Base-by-base conservation (phyloP, 2,113 vertebrate genomes). In the Leptobrachium ailaonicum region DNA sequence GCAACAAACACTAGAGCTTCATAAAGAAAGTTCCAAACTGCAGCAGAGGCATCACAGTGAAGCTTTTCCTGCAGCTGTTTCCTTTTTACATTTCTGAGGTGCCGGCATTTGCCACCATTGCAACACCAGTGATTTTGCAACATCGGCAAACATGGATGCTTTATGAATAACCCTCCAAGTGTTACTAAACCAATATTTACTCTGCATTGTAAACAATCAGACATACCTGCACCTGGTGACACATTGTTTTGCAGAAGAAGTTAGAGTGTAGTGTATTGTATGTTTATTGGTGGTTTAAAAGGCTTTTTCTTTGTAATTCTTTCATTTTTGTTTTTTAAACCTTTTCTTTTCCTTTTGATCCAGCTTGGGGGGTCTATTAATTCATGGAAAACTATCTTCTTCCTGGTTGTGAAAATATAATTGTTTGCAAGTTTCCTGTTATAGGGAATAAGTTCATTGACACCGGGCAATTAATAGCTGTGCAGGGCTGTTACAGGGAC, bases 371-470 rank as follows among this genome's bases (percentile, higher is more conserved):
- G 79, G 79, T 81, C 72, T 66, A 53, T 75, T 62, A 62, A 81
- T 50, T 66, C 73, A 50, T 58, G 67, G 71, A 20, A 80, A 68
- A 74, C 71, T 62, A 67, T 67, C 45, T 66, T 54, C 64, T 54
- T 75, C 79, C 66, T 69, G 71, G 64, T 81, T 69, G 71, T 81
- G 79, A 81, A 81, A 75, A 79, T 75, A 81, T 81, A 81, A 74
- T 81, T 69, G 78, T 74, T 80, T 58, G 79, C 79, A 81, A 68
- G 54, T 81, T 81, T 81, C 79, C 79, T 75, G 79, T 69, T 75
- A 9, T 62, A 75, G 41, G 79, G 56, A 69, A 81, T 75, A 81
- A 62, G 72, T 75, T 74, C 63, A 74, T 74, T 68, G 79, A 74
- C 79, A 69, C 64, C 20, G 67, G 69, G 79, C 54, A 75, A 81